Conservation (phyloP, 2,888 invertebrate genomes). For the Ellobium chinense region DNA sequence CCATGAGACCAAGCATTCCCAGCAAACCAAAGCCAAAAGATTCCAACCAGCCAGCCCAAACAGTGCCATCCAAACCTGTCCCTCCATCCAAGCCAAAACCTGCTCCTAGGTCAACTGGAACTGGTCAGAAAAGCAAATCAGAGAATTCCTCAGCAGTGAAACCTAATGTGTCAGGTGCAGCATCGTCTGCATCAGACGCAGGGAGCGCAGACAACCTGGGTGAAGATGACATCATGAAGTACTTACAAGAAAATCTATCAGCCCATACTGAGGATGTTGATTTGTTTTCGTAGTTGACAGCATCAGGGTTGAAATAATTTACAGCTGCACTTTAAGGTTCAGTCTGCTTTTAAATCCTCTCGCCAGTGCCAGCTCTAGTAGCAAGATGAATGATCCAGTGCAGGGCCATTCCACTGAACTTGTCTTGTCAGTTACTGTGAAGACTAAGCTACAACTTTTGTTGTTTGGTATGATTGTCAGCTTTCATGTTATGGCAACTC, state of each 20-base stretch:
- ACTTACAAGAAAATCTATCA: slow-evolving; percentile 60
- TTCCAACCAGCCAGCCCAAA: slow-evolving; percentile 41
- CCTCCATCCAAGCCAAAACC: slow-evolving; percentile 44
- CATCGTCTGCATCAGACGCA: background rate
- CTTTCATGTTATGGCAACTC: too few relatives aligned
- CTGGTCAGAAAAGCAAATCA: background rate
- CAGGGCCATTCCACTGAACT: too few relatives aligned
- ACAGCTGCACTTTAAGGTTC: too few relatives aligned
- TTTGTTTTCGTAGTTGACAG: slow-evolving; percentile 67
- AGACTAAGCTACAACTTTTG: too few relatives aligned
- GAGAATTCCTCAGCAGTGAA: slow-evolving; percentile 16
- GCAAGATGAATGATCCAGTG: too few relatives aligned
- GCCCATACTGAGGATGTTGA: slow-evolving; percentile 59
- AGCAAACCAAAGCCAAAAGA: slow-evolving; percentile 28
- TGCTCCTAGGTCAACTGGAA: background rate
- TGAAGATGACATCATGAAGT: slow-evolving; percentile 65
- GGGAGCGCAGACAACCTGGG: slow-evolving; percentile 36
- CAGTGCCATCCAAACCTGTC: slow-evolving; percentile 49
- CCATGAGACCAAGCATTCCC: slow-evolving; percentile 31
- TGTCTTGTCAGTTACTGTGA: too few relatives aligned
- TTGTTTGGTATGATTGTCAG: too few relatives aligned
- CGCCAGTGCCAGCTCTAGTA: too few relatives aligned
- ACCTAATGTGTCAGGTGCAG: background rate
- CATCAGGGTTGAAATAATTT: too few relatives aligned
- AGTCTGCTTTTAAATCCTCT: too few relatives aligned